Percentiles rank a stretch among this genome's conserved stretches.
These are phyloP conservation scores for Apaloderma vittatum DNA, from an alignment of 2,113 vertebrate species.

Conservation along the genomic window DNA sequence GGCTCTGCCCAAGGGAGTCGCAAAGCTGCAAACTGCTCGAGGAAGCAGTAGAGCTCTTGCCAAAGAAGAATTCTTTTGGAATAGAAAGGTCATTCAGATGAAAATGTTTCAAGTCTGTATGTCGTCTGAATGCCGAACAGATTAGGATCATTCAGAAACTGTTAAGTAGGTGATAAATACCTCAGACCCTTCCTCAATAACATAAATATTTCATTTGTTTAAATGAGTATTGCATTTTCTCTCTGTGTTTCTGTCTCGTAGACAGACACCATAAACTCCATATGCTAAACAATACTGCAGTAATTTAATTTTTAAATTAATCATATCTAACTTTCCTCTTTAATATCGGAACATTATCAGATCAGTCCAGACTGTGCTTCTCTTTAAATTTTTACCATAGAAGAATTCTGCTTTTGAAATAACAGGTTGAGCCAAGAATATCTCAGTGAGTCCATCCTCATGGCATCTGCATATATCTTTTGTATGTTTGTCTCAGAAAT, in stretches of 20 bases:
- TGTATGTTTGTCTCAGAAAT: background rate
- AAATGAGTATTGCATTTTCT: background rate
- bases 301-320: background rate
- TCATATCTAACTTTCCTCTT: background rate
- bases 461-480: background rate
- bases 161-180: background rate
- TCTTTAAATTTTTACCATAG: background rate
- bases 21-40: background rate
- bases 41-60: background rate
- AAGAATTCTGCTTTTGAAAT: background rate
- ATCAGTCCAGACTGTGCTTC: background rate
- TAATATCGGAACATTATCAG: background rate
- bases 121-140: background rate
- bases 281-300: background rate
- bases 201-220: background rate
- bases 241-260: background rate
- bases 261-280: background rate
- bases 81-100: background rate
- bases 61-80: background rate
- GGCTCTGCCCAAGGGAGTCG: background rate
- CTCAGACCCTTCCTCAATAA: background rate
- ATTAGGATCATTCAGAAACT: background rate
- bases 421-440: background rate
- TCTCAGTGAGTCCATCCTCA: background rate
- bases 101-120: background rate